Conservation (phyloP, 2,113 vertebrate genomes). For the Malurus alboscapulatus region DNA sequence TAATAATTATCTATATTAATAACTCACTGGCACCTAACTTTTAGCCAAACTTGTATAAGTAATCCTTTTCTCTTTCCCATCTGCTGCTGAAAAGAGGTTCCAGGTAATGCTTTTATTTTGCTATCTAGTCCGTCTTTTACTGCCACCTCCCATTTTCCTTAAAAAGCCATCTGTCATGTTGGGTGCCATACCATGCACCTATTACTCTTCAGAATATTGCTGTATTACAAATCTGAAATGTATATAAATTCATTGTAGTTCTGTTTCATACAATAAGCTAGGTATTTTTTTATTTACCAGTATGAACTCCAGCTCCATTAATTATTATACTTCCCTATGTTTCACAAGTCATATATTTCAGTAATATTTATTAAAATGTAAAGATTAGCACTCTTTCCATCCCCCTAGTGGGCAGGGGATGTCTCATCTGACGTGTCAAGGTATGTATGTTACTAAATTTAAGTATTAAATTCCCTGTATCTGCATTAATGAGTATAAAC, state of each 20-base stretch:
- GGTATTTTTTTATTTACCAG: neutral
- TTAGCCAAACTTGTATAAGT: slow-evolving; percentile 55
- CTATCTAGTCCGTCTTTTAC: slow-evolving; percentile 22
- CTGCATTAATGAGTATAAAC: neutral
- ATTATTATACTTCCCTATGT: neutral
- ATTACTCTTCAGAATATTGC: neutral
- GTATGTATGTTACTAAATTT: neutral
- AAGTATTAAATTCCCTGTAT: neutral
- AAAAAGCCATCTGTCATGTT: slow-evolving; percentile 47
- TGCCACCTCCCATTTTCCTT: slow-evolving; percentile 30
- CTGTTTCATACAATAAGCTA: neutral
- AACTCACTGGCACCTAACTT: slow-evolving; percentile 19
- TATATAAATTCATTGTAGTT: neutral
- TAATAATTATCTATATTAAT: neutral
- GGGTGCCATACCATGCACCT: neutral
- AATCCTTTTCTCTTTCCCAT: slow-evolving; percentile 73
- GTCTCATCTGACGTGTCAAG: neutral
- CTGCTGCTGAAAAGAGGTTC: slow-evolving; percentile 94
- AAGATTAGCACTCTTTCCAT: neutral
- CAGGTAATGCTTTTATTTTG: slow-evolving; percentile 84
- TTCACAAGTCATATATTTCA: neutral
- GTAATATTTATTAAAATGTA: neutral
- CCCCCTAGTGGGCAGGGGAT: neutral
- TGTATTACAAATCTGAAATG: neutral
- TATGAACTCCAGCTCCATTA: neutral